A percentile compares a stretch with the other conserved stretches of the same genome.
Conservation (phyloP, 2,888 invertebrate species). For the Limnephilus rhombicus region DNA sequence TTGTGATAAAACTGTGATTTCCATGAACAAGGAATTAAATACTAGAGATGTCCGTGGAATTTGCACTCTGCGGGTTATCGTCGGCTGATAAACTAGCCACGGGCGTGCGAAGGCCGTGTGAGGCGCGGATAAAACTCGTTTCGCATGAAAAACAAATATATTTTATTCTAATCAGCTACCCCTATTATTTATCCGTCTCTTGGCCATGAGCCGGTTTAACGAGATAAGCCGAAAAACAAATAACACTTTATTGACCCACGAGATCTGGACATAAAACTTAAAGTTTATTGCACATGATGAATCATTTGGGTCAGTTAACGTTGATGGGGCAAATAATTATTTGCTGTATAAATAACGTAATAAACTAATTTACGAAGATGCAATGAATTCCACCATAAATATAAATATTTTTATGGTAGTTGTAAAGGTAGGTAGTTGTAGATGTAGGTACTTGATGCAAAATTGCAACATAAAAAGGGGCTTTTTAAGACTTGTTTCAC, state of each 20-base stretch:
- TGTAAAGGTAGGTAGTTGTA: too few species aligned
- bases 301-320: background rate
- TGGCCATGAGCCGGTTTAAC: background rate
- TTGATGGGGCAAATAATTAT: background rate
- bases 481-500: background rate
- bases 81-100: background rate
- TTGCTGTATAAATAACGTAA: background rate
- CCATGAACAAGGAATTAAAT: background rate
- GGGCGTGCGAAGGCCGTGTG: background rate
- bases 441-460: background rate
- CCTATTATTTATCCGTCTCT: background rate
- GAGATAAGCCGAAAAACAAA: background rate
- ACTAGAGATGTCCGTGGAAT: background rate
- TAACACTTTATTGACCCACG: background rate
- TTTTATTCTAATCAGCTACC: slow-evolving; percentile 7
- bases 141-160: slow-evolving; percentile 11
- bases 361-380: background rate
- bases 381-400: background rate
- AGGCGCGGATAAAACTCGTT: slow-evolving; percentile 19
- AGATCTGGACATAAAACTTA: background rate
- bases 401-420: background rate
- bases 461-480: background rate
- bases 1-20: background rate
- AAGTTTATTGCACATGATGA: background rate
- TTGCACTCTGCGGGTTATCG: background rate